phyloP scores from a whole-genome alignment of 2,797 vertebrate species.

The Taenioides sp. region DNA sequence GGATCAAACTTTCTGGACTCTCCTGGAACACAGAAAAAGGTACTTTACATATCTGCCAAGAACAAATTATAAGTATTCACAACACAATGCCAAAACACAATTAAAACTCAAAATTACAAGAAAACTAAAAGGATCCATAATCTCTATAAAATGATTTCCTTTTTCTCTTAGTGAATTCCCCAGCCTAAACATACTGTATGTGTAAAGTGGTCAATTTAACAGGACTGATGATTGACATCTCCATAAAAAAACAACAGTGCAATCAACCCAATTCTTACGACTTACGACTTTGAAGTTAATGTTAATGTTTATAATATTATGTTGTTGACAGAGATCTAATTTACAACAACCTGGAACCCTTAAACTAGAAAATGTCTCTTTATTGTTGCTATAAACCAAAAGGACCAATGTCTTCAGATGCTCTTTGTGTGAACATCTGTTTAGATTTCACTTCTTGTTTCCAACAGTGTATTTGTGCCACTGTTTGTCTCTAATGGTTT shows the following conservation, averaged over 20 bases:
- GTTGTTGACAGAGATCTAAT: not conserved
- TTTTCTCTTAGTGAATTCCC: too few relatives aligned
- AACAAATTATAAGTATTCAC: not conserved
- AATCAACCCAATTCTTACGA: not conserved
- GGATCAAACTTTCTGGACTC: slow-evolving; percentile 89
- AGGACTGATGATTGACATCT: too few relatives aligned
- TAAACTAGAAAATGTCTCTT: not conserved
- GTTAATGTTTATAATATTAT: too few relatives aligned
- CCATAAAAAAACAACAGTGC: too few relatives aligned
- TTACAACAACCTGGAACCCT: not conserved
- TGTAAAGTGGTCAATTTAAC: not conserved
- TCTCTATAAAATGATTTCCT: too few relatives aligned
- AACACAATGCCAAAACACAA: not conserved
- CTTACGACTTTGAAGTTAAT: not conserved
- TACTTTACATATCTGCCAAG: not conserved
- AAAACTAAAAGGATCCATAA: too few relatives aligned
- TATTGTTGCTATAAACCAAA: too few relatives aligned
- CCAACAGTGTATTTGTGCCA: not conserved
- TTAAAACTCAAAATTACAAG: not conserved
- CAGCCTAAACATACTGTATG: not conserved
- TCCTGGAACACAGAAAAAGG: slow-evolving; percentile 68
- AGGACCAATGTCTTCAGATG: not conserved
- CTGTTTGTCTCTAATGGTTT: too few relatives aligned
- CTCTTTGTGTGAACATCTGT: not conserved
- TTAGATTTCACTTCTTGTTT: not conserved